Evolutionary conservation across 2,888 invertebrate genomes (phyloP).

Genomic region (Eutolmus rufibarbis): DNA sequence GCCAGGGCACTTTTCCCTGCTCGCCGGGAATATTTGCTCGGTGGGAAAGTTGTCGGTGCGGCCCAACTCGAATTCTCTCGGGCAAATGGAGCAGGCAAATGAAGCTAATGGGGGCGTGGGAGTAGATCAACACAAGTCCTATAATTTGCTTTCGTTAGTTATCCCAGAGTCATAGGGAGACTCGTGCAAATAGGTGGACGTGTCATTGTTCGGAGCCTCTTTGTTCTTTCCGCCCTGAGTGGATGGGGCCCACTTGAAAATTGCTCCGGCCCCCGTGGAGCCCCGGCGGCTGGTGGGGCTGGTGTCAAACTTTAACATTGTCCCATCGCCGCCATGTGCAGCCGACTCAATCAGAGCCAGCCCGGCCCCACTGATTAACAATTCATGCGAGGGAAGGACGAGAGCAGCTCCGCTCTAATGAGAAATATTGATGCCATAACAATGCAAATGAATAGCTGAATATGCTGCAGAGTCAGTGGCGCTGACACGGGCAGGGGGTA

Average conservation of each 20-base stretch:
- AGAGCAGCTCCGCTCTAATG: background rate
- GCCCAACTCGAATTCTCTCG: background rate
- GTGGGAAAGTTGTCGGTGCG: background rate
- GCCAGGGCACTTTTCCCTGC: background rate
- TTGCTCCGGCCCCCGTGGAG: background rate
- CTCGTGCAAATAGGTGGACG: conserved; percentile 21
- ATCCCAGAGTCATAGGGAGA: conserved; percentile 12
- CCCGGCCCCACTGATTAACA: conserved; percentile 1
- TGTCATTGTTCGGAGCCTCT: background rate
- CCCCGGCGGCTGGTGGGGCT: background rate
- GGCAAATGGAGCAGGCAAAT: conserved; percentile 26
- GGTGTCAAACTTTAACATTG: conserved; percentile 1
- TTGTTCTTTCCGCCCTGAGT: background rate
- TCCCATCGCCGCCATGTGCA: background rate
- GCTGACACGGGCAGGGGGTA: background rate
- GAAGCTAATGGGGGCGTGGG: conserved; percentile 11
- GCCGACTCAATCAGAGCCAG: background rate
- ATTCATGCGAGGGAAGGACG: conserved; percentile 23
- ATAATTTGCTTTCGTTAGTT: conserved; percentile 45
- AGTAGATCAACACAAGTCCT: conserved; percentile 32
- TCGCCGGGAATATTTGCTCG: background rate
- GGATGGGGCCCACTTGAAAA: background rate
- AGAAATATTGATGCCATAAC: conserved; percentile 31
- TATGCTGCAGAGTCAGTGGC: background rate
- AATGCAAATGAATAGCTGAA: conserved; percentile 29